Base-by-base conservation (phyloP, 2,113 vertebrate genomes). In the Echinops telfairi region DNA sequence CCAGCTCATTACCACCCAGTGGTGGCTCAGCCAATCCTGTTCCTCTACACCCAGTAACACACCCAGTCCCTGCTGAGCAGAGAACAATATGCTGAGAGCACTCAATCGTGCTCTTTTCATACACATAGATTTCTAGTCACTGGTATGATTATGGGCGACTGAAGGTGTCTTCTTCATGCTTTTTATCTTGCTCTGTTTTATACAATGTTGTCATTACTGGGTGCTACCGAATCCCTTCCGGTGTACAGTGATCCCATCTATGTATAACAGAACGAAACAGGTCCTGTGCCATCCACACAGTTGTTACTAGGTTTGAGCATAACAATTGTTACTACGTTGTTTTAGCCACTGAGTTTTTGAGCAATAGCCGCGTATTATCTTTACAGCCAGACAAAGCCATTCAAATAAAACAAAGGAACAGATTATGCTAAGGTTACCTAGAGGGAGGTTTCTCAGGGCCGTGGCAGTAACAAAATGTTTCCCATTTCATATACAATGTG, bases 381-480 rank as follows among this genome's bases (percentile, higher is more conserved):
- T 78, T 78, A 88, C 22, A 82, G 88, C 83, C 70, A 83, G 68
- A 83, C 70, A 84, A 89, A 68, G 31, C 66, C 36, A 66, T 76
- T 66, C 68, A 36, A 83, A 64, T 10, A 38, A 86, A 94, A 92
- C 3, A 23, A 90, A 81, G 70, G 8, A 36, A 47, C n/a, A 31
- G 38, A 76, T 40, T 17, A 43, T 40, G 27, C 43, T 23, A 27
- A 23, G n/a, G 1, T 27, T 3, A 27, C 25, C 62, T 23, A 25
- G 0, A 16, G 11, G 47, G 68, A 82, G 29, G 77, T 14, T 14
- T 66, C 43, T 29, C 16, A 31, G 10, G 47, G 25, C 43, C 12
- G 0, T 15, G 19, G 58, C 17, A 12, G 9, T 70, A 38, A 66
- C 64, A 62, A 53, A 5, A 2, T 3, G 17, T 29, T 20, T 36